Base-by-base conservation (phyloP, 2,113 vertebrate species). In the Peucedramus taeniatus region DNA sequence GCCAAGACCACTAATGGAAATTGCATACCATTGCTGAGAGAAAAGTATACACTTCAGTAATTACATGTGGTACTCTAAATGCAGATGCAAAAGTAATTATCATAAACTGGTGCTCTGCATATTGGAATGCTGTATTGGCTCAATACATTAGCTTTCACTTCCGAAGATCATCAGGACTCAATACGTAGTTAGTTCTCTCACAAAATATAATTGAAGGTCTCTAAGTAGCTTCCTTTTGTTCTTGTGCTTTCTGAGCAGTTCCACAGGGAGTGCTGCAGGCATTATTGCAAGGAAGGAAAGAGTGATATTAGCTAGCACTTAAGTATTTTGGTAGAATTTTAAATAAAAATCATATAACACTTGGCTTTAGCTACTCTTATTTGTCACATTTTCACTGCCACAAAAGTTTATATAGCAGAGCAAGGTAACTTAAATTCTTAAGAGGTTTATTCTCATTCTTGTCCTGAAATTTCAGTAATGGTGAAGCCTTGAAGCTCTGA, bases 41-140 rank as follows among this genome's bases (percentile, higher is more conserved):
- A 85, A 72, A 96, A 96, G 50, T 51, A 90, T 87, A 69, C 87
- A 97, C 90, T 97, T 97, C 93, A 80, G 79, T 91, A 97, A 97
- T 93, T 94, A 91, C 94, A 96, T 90, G 83, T 92, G 93, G 71
- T 93, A 84, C 81, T 93, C 81, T 83, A 89, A 93, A 95, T 95
- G 75, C 87, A 89, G 85, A 86, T 97, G 93, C 66, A 93, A 88
- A 97, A 92, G 54, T 63, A 82, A 95, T 96, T 97, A 94, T 90
- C 93, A 96, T 96, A 83, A 96, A 97, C 95, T 84, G 72, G n/a
- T 90, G 83, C 53, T 90, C 76, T 87, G 79, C 53, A 63, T 96
- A 51, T 44, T 82, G 83, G 71, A 65, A 94, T 61, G 50, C 51
- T 69, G n/a, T 53, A 85, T 35, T 80, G 65, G 39, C 95, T 93